Evolutionary conservation across 2,888 invertebrate species (phyloP).

Genomic region (Antheraea yamamai): DNA sequence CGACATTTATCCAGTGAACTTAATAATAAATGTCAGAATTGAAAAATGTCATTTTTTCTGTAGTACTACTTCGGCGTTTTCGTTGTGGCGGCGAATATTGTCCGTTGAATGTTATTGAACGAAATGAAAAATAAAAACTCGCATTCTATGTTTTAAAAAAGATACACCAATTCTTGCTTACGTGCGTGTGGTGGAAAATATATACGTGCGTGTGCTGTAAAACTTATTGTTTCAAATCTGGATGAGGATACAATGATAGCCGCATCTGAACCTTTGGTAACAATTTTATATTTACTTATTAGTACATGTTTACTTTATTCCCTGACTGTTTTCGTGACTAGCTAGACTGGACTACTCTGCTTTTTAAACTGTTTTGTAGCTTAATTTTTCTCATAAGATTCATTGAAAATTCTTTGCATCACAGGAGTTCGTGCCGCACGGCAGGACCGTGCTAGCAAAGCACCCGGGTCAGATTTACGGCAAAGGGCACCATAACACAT

Average conservation of each 20-base stretch:
- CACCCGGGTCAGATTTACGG: conserved; percentile 88
- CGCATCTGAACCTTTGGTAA: conserved; percentile 94
- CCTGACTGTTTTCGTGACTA: not conserved
- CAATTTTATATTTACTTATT: not conserved
- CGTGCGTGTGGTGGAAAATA: conserved; percentile 42
- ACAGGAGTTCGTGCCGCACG: conserved; percentile 94
- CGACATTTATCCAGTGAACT: no score
- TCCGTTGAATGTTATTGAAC: not conserved
- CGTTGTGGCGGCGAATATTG: not conserved
- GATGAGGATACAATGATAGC: conserved; percentile 95
- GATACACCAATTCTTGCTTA: conserved; percentile 39
- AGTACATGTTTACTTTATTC: not conserved
- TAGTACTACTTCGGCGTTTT: not conserved
- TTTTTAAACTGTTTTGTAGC: not conserved
- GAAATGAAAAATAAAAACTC: not conserved
- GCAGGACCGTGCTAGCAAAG: conserved; percentile 88
- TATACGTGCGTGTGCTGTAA: conserved; percentile 43
- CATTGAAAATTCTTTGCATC: conserved; percentile 24
- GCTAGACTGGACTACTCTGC: not conserved
- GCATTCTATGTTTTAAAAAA: not conserved
- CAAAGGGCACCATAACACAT: conserved; percentile 69
- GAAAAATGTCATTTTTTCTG: not conserved
- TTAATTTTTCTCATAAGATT: not conserved
- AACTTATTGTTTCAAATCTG: conserved; percentile 87
- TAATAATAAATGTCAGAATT: not conserved